Evolutionary conservation across 2,113 vertebrate genomes (phyloP).

Genomic region (Laticauda colubrina): DNA sequence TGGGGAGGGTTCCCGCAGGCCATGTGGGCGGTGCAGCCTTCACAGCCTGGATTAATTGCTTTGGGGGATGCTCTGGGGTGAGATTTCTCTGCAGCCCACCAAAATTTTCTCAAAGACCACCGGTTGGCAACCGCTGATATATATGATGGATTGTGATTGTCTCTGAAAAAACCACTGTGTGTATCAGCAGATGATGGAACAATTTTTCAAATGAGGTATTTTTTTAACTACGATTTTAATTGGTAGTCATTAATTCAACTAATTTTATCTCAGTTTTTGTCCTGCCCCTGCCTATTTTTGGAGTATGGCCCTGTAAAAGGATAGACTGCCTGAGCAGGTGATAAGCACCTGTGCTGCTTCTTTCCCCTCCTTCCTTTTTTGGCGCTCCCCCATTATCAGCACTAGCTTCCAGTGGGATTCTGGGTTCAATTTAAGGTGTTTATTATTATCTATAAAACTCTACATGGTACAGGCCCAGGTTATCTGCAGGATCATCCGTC

Average conservation of each 20-base stretch:
- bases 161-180: not conserved
- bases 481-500: not conserved
- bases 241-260: not conserved
- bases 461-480: not conserved
- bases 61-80: too few species aligned
- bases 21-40: too few species aligned
- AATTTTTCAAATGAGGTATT: not conserved
- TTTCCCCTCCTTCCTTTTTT: not conserved
- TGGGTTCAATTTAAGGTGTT: not conserved
- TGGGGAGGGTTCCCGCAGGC: too few species aligned
- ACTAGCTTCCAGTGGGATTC: not conserved
- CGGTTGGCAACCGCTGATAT: not conserved
- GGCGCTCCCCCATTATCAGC: not conserved
- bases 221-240: not conserved
- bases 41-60: too few species aligned
- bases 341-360: not conserved
- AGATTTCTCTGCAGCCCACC: too few species aligned
- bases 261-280: not conserved
- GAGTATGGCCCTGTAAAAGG: not conserved
- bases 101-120: too few species aligned
- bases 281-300: not conserved
- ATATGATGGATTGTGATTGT: not conserved
- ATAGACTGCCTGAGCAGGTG: not conserved
- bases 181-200: not conserved
- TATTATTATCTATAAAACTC: not conserved